phyloP scores from a whole-genome alignment of 2,888 invertebrate genomes.

The Alcis repandata region DNA sequence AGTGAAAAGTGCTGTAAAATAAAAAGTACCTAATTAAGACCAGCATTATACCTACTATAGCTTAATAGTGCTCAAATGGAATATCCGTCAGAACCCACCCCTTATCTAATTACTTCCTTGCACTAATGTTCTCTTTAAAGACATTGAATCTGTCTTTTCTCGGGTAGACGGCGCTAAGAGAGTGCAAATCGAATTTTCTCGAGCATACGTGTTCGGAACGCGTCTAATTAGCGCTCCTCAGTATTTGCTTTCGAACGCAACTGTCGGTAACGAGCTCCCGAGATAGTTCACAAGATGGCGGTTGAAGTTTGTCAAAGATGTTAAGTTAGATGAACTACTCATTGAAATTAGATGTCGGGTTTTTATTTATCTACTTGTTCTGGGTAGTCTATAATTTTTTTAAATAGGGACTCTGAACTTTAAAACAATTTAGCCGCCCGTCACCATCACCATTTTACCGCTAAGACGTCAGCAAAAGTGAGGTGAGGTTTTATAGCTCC shows the following conservation, averaged over 20 bases:
- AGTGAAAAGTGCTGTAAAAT: too few relatives aligned
- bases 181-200: constrained; percentile 35
- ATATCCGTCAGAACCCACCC: too few relatives aligned
- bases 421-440: too few relatives aligned
- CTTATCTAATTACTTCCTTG: background rate
- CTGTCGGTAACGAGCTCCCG: constrained; percentile 26
- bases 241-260: constrained; percentile 32
- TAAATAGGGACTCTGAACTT: too few relatives aligned
- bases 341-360: constrained; percentile 5
- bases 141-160: constrained; percentile 6
- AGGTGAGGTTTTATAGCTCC: too few relatives aligned
- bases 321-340: constrained; percentile 14
- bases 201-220: constrained; percentile 31
- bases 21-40: too few relatives aligned
- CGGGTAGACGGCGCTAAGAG: constrained; percentile 7
- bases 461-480: too few relatives aligned
- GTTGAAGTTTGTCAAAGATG: constrained; percentile 9
- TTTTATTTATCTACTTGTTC: background rate
- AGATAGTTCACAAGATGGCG: constrained; percentile 20
- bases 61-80: too few relatives aligned
- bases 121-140: background rate
- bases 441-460: too few relatives aligned
- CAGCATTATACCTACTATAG: too few relatives aligned
- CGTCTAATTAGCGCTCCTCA: constrained; percentile 32
- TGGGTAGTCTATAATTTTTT: background rate